Evolutionary conservation across 1,140 invertebrate genomes (phyloP).

Genomic region (Euglossa dilemma): DNA sequence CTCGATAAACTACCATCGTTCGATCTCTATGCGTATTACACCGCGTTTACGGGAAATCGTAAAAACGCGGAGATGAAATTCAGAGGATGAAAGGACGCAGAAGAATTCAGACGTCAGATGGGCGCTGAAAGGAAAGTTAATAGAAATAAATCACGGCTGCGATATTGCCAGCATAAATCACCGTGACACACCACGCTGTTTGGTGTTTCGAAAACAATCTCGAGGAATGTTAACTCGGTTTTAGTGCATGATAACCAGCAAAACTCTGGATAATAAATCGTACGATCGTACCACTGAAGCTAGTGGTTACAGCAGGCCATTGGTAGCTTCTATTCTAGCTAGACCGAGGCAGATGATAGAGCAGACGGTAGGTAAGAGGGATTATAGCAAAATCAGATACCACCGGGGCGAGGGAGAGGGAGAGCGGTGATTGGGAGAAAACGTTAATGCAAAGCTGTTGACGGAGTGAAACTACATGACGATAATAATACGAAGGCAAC

Average conservation of each 20-base stretch:
- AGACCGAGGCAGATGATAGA: neutral
- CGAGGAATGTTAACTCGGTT: neutral
- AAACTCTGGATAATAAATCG: slow-evolving; percentile 7
- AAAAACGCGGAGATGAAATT: no score
- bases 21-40: no score
- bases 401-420: neutral
- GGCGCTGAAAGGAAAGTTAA: neutral
- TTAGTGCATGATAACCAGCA: neutral
- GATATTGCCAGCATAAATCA: neutral
- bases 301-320: neutral
- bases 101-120: neutral
- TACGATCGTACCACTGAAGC: neutral
- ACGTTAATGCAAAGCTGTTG: slow-evolving; percentile 17
- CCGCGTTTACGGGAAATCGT: no score
- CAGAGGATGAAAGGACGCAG: no score
- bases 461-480: neutral
- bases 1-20: no score
- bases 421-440: slow-evolving; percentile 24
- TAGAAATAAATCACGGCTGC: neutral
- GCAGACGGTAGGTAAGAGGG: slow-evolving; percentile 17
- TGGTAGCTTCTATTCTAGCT: neutral
- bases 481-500: slow-evolving; percentile 31
- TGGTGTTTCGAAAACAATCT: neutral
- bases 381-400: slow-evolving; percentile 8
- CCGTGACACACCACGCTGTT: fast-evolving